These are phyloP conservation scores for Riparia riparia DNA, from an alignment of 2,113 vertebrate species.

Conservation along the genomic window DNA sequence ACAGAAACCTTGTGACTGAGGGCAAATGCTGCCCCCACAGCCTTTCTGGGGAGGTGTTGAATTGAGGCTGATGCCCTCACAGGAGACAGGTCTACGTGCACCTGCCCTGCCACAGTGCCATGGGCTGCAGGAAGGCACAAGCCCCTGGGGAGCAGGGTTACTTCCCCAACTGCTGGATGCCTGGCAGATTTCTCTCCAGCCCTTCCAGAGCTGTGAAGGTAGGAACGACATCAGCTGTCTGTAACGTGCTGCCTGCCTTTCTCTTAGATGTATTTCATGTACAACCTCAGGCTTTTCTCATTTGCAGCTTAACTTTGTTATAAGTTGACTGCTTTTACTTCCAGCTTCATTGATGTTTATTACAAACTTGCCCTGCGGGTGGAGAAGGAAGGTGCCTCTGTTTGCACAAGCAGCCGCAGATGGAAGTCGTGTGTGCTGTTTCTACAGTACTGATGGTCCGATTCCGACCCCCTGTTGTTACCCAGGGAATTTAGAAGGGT, in stretches of 20 bases:
- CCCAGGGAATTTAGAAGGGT: background rate
- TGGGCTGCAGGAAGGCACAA: background rate
- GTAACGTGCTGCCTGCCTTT: background rate
- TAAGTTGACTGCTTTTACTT: slow-evolving; percentile 53
- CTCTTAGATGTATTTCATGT: slow-evolving; percentile 14
- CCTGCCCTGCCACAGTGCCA: background rate
- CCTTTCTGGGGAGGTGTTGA: background rate
- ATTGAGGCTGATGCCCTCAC: background rate
- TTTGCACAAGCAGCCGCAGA: background rate
- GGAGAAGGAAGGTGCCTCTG: background rate
- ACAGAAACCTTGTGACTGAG: background rate
- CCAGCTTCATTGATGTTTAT: slow-evolving; percentile 13
- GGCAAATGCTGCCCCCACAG: background rate
- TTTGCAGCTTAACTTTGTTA: slow-evolving; percentile 54
- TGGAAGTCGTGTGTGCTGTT: background rate
- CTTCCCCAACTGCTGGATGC: background rate
- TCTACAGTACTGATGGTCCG: background rate
- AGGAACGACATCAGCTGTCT: background rate
- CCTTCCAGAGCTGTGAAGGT: background rate
- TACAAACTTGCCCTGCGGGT: slow-evolving; percentile 31
- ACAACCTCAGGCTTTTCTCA: slow-evolving; percentile 43
- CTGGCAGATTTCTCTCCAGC: background rate
- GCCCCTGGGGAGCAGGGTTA: background rate
- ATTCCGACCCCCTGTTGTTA: background rate
- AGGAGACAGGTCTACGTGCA: too few species aligned